Base-by-base conservation (phyloP, 2,797 vertebrate genomes). In the Gallirallus australis region DNA sequence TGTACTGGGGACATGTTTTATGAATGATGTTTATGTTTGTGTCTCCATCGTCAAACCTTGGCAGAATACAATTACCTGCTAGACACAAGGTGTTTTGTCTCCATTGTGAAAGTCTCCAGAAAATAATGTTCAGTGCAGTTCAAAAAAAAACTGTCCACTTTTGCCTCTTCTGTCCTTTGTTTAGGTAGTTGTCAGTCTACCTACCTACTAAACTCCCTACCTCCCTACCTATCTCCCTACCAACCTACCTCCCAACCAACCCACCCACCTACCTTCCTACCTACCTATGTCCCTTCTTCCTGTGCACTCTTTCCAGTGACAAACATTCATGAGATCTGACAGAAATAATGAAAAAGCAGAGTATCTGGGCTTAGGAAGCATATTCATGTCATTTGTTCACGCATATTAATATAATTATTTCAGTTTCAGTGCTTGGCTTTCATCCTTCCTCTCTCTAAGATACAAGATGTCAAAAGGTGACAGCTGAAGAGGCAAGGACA, bases 341-440 rank as follows among this genome's bases (percentile, higher is more conserved):
- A 75, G 50, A 59, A 72, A 91, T 83, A 92, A 68, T 53, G 68
- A 59, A 90, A 76, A 95, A 92, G 35, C 76, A 69, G 59, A 76
- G 69, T 77, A 50, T 72, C 72, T 94, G 80, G 85, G 76, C 81
- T 93, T 90, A 66, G 70, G 73, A 95, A 92, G 54, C 57, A 78
- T 65, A 79, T 93, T 94, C 50, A 47, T 76, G 73, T 94, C 88
- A 95, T 96, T 91, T 95, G 83, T 86, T 93, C 94, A 75, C 91
- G 93, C 86, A 91, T 82, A 92, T 88, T 95, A 97, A 97, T 90
- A 80, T 86, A 85, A 94, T 90, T 20, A 94, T 95, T 95, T 94
- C 75, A 53, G 61, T 78, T 91, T 90, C 24, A 10, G 83, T 64
- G 81, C 82, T 80, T 97, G 87, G 77, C 78, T 97, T 86, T 92